Evolutionary conservation across 2,888 invertebrate genomes (phyloP), one percentile per base, ranked within the genome.

Genomic region (Hoplodrina blanda): DNA sequence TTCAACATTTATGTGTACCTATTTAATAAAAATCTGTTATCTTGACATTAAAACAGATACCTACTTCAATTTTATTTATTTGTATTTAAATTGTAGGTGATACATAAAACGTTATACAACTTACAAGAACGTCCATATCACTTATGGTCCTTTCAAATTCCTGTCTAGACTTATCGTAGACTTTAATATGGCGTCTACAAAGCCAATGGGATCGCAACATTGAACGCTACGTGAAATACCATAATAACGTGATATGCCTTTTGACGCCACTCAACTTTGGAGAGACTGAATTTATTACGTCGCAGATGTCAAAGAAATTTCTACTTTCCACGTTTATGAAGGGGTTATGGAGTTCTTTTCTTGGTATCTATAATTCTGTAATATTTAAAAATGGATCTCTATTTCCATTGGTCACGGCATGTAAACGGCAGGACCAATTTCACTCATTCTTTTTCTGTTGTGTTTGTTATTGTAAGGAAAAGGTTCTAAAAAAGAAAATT

Each of bases 91-190:
- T 11, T 41, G 11, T 3, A 41, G 41, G 41, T 41, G 41, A 61
- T 19, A 8, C 17, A 2, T 2, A 41, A 62, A 69, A 69, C 73
- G 65, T 44, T 53, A 73, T 57, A 72, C 73, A 64, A 74, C 59
- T 71, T 69, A 66, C 68, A 65, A 54, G n/a, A 73, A 85, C 81
- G 61, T 76, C 64, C 5, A 46, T 66, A 20, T 62, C n/a, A 56
- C 62, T 70, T 62, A 70, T 63, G n/a, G 10, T 57, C 55, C 72
- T 77, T 85, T 89, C 78, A 82, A 83, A 84, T 85, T 82, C 73
- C 81, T 83, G 91, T 91, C 91, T 92, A 92, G 91, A 92, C 92
- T 78, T 78, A 80, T 74, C 78, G 79, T 80, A 89, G 89, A 90
- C 88, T 90, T 86, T 87, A 90, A 91, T 90, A 90, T 87, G 81